Conservation (phyloP, 2,888 invertebrate species). For the Nezara viridula region DNA sequence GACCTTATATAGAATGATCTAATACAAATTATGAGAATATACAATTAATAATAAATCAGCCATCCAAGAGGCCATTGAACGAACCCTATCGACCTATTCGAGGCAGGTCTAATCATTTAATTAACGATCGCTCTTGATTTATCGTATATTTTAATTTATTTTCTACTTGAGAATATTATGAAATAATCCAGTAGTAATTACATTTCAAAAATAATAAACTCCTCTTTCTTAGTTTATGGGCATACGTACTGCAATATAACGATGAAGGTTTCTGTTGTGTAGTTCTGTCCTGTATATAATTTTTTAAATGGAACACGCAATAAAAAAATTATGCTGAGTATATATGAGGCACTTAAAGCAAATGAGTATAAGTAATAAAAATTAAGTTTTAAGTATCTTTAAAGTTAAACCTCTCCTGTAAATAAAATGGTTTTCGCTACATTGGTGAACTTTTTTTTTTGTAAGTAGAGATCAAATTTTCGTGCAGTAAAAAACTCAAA, state of each 20-base stretch:
- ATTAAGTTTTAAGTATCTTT: too few relatives aligned
- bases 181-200: neutral
- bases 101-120: neutral
- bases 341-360: too few relatives aligned
- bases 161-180: neutral
- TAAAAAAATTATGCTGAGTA: too few relatives aligned
- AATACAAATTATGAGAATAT: neutral
- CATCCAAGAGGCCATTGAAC: neutral
- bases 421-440: too few relatives aligned
- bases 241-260: neutral
- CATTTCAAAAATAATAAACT: neutral
- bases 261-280: too few relatives aligned
- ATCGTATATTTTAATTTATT: neutral
- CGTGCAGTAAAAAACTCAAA: too few relatives aligned
- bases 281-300: too few relatives aligned
- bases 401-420: too few relatives aligned
- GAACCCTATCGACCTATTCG: neutral
- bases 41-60: neutral
- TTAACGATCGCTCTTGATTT: neutral
- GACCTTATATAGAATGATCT: neutral
- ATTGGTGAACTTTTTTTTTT: too few relatives aligned
- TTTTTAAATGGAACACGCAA: too few relatives aligned
- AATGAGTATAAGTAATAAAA: too few relatives aligned
- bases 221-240: neutral
- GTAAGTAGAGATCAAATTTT: too few relatives aligned